These are phyloP conservation scores for Bombus ignitus DNA, from an alignment of 1,140 invertebrate genomes.

Conservation along the genomic window DNA sequence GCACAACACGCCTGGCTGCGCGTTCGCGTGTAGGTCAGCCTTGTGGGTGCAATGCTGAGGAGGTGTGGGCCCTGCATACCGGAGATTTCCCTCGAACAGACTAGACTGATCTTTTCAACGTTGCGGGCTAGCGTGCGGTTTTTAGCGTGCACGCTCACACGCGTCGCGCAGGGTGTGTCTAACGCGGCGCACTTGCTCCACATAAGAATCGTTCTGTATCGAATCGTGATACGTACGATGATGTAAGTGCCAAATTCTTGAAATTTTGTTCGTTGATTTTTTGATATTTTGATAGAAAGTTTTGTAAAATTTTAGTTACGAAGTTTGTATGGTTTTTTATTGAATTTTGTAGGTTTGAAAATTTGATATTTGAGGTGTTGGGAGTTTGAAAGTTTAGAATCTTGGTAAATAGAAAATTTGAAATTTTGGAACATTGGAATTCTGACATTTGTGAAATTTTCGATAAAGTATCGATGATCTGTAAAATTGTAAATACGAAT, in stretches of 20 bases:
- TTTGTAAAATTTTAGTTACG: no score
- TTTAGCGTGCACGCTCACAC: slow-evolving; percentile 18
- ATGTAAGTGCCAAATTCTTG: background rate
- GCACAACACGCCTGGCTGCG: background rate
- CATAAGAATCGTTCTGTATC: background rate
- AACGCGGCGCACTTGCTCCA: slow-evolving; percentile 35
- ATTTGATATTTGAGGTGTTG: background rate
- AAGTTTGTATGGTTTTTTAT: no score
- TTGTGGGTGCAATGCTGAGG: slow-evolving; percentile 61
- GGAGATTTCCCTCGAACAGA: slow-evolving; percentile 56
- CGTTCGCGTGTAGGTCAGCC: slow-evolving; percentile 71
- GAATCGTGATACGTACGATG: background rate
- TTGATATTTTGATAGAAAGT: no score
- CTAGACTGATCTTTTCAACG: slow-evolving; percentile 49
- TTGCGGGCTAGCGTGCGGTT: background rate
- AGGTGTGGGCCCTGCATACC: slow-evolving; percentile 68
- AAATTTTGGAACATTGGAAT: background rate
- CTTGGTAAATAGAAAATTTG: background rate
- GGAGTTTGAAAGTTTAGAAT: no score
- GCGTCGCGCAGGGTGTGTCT: slow-evolving; percentile 36
- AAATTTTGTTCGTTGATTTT: background rate
- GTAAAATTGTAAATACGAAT: background rate
- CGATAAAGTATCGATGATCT: background rate
- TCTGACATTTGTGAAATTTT: background rate
- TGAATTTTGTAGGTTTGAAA: no score